phyloP scores from a whole-genome alignment of 2,113 vertebrate species.

The Pao palembangensis region DNA sequence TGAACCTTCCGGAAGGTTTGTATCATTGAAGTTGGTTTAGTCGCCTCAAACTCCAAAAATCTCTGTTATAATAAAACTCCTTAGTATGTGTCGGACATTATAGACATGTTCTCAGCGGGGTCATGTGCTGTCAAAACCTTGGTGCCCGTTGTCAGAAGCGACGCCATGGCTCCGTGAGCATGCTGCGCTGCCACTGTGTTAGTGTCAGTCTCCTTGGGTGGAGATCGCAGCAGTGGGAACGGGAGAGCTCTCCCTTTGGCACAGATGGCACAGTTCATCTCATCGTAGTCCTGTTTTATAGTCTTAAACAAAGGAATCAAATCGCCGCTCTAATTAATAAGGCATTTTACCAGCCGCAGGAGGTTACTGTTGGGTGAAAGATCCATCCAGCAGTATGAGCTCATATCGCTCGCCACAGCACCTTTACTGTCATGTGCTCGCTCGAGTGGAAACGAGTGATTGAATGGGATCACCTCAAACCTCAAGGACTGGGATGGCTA shows the following conservation, averaged over 20 bases:
- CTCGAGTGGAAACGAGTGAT: constrained; percentile 56
- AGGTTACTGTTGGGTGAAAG: constrained; percentile 6
- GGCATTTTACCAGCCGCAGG: constrained; percentile 1
- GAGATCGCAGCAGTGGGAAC: constrained; percentile 62
- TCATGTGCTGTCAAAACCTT: constrained; percentile 60
- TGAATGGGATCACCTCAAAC: constrained; percentile 66
- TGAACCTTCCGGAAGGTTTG: too few species aligned
- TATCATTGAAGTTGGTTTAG: background rate
- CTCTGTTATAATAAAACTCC: background rate
- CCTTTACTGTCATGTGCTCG: constrained; percentile 38
- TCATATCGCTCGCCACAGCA: constrained; percentile 12
- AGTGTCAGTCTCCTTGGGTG: constrained; percentile 65
- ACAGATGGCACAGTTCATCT: constrained; percentile 49
- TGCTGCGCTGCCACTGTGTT: constrained; percentile 55
- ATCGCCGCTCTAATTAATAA: constrained; percentile 11
- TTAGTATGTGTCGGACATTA: constrained; percentile 1
- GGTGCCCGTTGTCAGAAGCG: constrained; percentile 58
- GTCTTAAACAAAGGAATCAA: constrained; percentile 23
- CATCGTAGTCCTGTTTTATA: constrained; percentile 6
- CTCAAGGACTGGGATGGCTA: constrained; percentile 61
- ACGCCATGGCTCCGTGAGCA: constrained; percentile 61
- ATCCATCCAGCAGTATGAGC: constrained; percentile 9
- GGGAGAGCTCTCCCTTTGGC: constrained; percentile 50
- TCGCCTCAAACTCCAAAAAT: background rate
- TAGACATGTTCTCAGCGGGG: constrained; percentile 34